Percentiles rank a stretch among this genome's conserved stretches.
phyloP scores from a whole-genome alignment of 64 coral and sea anemone genomes.

The Actinia tenebrosa region DNA sequence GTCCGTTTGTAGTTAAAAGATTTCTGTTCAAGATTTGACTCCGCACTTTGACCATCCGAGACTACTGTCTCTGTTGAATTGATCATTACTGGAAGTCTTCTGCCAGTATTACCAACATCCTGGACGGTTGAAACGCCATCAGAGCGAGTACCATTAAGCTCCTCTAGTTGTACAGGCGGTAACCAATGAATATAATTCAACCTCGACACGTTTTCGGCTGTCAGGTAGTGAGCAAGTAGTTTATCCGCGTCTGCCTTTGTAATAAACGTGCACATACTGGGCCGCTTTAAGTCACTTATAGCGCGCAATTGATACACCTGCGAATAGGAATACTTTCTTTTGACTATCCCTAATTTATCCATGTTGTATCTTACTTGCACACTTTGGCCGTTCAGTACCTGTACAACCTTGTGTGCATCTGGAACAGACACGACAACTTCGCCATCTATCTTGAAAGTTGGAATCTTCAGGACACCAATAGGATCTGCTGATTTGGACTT shows the following conservation, averaged over 20 bases:
- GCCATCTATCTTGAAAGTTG: conserved; percentile 56
- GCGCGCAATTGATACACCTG: conserved; percentile 70
- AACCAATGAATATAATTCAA: conserved; percentile 69
- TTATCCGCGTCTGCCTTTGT: conserved; percentile 60
- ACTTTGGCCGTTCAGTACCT: conserved; percentile 82
- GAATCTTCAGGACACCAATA: conserved; percentile 44
- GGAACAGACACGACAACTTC: conserved; percentile 80
- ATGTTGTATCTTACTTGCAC: conserved; percentile 83
- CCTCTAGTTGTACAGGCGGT: conserved; percentile 29
- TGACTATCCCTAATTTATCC: conserved; percentile 68
- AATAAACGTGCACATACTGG: conserved; percentile 81
- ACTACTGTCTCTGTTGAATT: neutral
- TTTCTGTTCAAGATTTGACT: neutral
- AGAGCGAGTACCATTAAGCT: conserved; percentile 11
- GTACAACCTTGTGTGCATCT: conserved; percentile 78
- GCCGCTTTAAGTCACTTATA: conserved; percentile 72
- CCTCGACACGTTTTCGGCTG: conserved; percentile 38
- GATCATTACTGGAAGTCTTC: neutral
- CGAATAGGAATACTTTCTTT: conserved; percentile 64
- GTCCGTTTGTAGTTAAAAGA: neutral
- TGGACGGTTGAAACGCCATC: neutral
- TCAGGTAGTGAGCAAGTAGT: conserved; percentile 62
- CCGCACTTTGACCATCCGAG: neutral
- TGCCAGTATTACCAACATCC: neutral
- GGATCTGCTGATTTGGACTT: neutral